phyloP scores from a whole-genome alignment of 2,797 vertebrate genomes.

The Enteromius treurensis region DNA sequence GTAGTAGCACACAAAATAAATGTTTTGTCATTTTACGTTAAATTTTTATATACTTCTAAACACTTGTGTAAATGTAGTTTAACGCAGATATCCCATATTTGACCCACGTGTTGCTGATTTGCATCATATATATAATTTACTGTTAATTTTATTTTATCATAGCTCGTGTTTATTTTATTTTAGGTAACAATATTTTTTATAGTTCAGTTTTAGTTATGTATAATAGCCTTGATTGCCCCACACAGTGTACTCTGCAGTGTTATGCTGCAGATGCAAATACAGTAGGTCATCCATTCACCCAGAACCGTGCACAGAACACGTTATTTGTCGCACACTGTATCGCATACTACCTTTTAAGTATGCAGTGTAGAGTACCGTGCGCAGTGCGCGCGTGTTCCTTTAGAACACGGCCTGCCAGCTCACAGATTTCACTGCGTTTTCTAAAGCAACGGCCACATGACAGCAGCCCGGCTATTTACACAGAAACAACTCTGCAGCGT shows the following conservation, averaged over 20 bases:
- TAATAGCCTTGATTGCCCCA: neutral
- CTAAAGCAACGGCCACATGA: conserved; percentile 63
- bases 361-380: neutral
- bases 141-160: neutral
- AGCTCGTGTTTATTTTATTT: neutral
- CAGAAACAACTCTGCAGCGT: conserved; percentile 82
- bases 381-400: neutral
- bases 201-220: neutral
- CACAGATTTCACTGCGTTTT: conserved; percentile 26
- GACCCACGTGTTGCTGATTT: neutral
- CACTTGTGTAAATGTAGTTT: neutral
- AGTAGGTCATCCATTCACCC: neutral
- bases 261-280: neutral
- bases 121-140: neutral
- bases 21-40: neutral
- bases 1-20: neutral
- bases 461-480: conserved; percentile 75
- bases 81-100: neutral
- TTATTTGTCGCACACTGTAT: neutral
- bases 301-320: neutral
- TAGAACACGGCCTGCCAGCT: neutral
- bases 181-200: neutral
- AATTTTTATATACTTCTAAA: neutral
- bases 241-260: neutral
- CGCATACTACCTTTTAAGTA: neutral